Evolutionary conservation across 2,113 vertebrate species (phyloP), one percentile per base, ranked within the genome.

Genomic region (Periophthalmus modestus): DNA sequence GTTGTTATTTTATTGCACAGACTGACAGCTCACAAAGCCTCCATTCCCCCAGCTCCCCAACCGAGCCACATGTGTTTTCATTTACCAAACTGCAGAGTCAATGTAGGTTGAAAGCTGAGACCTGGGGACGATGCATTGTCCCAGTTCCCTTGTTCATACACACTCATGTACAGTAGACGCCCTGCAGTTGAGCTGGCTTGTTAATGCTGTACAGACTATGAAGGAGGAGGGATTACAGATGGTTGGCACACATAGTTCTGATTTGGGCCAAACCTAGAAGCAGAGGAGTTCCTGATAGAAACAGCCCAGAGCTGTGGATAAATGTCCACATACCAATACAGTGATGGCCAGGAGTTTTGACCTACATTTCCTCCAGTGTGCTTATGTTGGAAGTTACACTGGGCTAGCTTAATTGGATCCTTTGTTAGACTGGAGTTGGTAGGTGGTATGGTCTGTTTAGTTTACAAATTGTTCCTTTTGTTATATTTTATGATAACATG

Each of bases 1-100:
- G 10, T 10, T 61, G 36, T 82, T 39, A 48, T 46, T 79, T 72
- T 18, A 69, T 33, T 62, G 70, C 12, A 48, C 39, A 69, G n/a
- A 14, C 61, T 66, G 66, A 80, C 19, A 10, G 66, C 23, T 13
- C 10, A 47, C 76, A 73, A 68, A 74, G 65, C 43, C 55, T 57
- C 28, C 59, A 83, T 77, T 75, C 77, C 61, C 66, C 66, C 52
- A 73, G 77, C 73, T 81, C 75, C 71, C 74, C 48, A 66, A 73
- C 66, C 66, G 18, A 47, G 57, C 23, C 71, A 86, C 89, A 92
- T 89, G 84, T 92, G 90, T 78, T 89, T 89, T 80, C 79, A 81
- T 79, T 92, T 86, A 88, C 52, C 39, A 46, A 73, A 54, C 7
- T 68, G 79, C 84, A 59, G 36, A 24, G 84, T 85, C 79, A 77